Evolutionary conservation across 2,888 invertebrate species (phyloP).

Genomic region (Brachypalpus laphriformis): DNA sequence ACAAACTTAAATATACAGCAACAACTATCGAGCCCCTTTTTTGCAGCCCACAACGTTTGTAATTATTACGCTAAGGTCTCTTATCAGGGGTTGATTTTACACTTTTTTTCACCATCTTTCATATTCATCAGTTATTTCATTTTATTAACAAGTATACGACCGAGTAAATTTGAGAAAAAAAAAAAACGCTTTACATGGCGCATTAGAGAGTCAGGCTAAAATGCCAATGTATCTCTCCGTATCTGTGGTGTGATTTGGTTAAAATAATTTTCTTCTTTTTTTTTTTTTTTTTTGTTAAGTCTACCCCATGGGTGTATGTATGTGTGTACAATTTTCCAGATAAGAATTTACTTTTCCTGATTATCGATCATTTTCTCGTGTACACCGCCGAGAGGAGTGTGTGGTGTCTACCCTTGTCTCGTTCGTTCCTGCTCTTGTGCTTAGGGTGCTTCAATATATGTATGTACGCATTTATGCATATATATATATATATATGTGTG

Average conservation of each 20-base stretch:
- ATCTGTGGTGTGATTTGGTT: constrained; percentile 50
- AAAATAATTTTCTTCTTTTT: constrained; percentile 12
- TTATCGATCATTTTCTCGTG: constrained; percentile 72
- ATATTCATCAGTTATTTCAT: constrained; percentile 75
- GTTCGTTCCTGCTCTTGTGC: constrained; percentile 39
- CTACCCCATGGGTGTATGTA: constrained; percentile 39
- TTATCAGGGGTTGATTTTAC: constrained; percentile 11
- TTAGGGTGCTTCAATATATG: constrained; percentile 14
- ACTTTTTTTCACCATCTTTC: neutral
- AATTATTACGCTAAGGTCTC: neutral
- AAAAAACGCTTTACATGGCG: constrained; percentile 40
- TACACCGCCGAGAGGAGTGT: constrained; percentile 27
- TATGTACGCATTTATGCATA: neutral
- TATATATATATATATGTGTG: constrained; percentile 11
- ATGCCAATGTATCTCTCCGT: constrained; percentile 30
- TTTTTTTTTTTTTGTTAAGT: constrained; percentile 18
- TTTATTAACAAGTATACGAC: constrained; percentile 65
- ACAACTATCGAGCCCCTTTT: constrained; percentile 16
- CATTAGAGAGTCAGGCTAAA: constrained; percentile 29
- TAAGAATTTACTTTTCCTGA: constrained; percentile 73
- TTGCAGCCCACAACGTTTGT: neutral
- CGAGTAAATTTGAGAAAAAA: constrained; percentile 72
- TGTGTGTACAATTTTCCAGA: constrained; percentile 69
- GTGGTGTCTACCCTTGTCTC: constrained; percentile 56
- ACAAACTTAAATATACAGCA: constrained; percentile 8